Evolutionary conservation across 2,888 invertebrate species (phyloP), one percentile per base, ranked within the genome.

Genomic region (Thyatira batis): DNA sequence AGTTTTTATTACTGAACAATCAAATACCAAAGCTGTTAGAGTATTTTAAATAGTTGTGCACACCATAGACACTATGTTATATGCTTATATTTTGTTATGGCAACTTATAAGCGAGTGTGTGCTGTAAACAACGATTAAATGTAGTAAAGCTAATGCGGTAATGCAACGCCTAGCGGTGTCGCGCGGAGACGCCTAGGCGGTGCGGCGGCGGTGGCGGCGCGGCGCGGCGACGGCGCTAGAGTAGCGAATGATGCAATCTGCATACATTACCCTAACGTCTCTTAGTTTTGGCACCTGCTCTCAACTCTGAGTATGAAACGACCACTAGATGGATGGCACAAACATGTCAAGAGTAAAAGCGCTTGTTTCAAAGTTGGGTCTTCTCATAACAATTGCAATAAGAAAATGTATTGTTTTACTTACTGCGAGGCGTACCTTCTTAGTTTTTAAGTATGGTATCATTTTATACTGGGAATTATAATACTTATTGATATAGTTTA

Each of bases 251-350:
- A 85, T 87, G 89, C 90, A 90, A 90, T 90, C 89, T 90, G 89
- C 91, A 92, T 91, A 85, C 88, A 92, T 92, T 92, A 90, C 84
- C 87, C 85, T 85, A 86, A 88, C 84, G 84, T 85, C 85, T 83
- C 84, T 82, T 84, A 88, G 89, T 90, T 90, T 88, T 90, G 91
- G 90, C 91, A 91, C 91, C 91, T 89, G 90, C 87, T 87, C 85
- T 79, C 82, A 67, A 62, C 69, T 55, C 54, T 57, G 62, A 59
- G 69, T 78, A 79, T 75, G 81, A 82, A 80, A 80, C 66, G 58
- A 69, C 71, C 64, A 59, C 72, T 72, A 80, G 87, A 89, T 86
- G 79, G 85, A 89, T 89, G 85, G 83, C 77, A 75, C 82, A 85
- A 87, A 87, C 87, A 87, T 78, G 87, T 84, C 85, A 81, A 73